Base-by-base conservation (phyloP, 2,888 invertebrate species). In the Philhelius pedissequus region DNA sequence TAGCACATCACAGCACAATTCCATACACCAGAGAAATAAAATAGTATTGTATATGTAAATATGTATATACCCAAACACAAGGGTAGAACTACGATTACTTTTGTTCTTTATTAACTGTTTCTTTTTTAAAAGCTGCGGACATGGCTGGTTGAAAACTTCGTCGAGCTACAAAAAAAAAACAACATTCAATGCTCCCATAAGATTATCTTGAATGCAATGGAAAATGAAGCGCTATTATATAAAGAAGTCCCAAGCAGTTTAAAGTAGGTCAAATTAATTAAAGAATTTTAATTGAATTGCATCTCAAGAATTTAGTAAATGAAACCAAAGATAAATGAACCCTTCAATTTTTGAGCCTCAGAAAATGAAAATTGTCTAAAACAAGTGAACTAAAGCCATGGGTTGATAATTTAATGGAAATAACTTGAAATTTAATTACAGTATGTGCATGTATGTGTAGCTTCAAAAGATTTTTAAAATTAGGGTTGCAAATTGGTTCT, bases 221-320 rank as follows among this genome's bases (percentile, higher is more conserved):
- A 30, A 30, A 64, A 64, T 30, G 56, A n/a, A 18, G 22, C 32
- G 48, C 25, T 38, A 27, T 25, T 22, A 3, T 13, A n/a, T 18
- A 6, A 40, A 38, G 15, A 18, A 15, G 22, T 35, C 13, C 43
- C 35, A 58, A 35, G 35, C 7, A 60, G 30, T 20, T 45, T 2
- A 68, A 73, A 73, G 68, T 69, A 77, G 82, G 60, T 45, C 77
- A 73, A 78, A 82, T 73, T 74, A 82, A 78, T 78, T 81, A 69
- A 78, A 48, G 73, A 73, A 77, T 68, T 82, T 78, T 74, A 82
- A 82, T 82, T 82, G 71, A 82, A 82, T 82, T 78, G 60, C 66
- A 71, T 45, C 71, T 43, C 11, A 50, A 18, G 68, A 66, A 50
- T 62, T 60, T 52, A n/a, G 32, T 8, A 62, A 77, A 77, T 68